Evolutionary conservation across 2,113 vertebrate species (phyloP).

Genomic region (Laticauda laticaudata): DNA sequence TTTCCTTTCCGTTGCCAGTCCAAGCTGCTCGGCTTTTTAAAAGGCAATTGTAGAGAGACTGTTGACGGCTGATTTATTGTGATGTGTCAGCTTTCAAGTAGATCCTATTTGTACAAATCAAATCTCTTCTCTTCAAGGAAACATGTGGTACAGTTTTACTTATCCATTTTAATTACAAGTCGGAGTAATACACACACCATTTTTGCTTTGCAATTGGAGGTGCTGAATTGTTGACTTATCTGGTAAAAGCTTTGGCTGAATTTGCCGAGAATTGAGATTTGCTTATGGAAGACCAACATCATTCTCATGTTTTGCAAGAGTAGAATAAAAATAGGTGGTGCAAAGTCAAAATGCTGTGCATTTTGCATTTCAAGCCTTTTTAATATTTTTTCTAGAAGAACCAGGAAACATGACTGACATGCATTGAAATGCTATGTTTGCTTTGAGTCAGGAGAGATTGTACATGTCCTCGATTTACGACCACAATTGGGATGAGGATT

Average conservation of each 20-base stretch:
- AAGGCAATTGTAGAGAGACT: not conserved
- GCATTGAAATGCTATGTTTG: too few species aligned
- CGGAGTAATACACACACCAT: not conserved
- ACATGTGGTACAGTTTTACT: not conserved
- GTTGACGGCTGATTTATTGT: slow-evolving; percentile 32
- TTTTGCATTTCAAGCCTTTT: not conserved
- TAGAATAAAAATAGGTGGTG: not conserved
- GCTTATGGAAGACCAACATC: not conserved
- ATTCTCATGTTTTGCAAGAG: not conserved
- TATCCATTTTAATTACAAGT: slow-evolving; percentile 20
- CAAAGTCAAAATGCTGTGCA: not conserved
- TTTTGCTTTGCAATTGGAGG: not conserved
- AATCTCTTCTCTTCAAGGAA: slow-evolving; percentile 2
- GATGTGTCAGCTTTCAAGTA: slow-evolving; percentile 8
- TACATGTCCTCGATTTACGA: too few species aligned
- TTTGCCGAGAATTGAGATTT: not conserved
- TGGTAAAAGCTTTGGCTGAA: not conserved
- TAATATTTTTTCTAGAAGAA: not conserved
- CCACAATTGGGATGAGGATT: too few species aligned
- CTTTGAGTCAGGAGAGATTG: not conserved
- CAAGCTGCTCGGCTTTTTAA: accelerated
- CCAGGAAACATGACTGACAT: not conserved
- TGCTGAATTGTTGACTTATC: not conserved
- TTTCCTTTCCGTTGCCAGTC: not conserved
- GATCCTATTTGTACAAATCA: not conserved